Evolutionary conservation across 1,140 invertebrate species (phyloP).

Genomic region (Acromyrmex heyeri): DNA sequence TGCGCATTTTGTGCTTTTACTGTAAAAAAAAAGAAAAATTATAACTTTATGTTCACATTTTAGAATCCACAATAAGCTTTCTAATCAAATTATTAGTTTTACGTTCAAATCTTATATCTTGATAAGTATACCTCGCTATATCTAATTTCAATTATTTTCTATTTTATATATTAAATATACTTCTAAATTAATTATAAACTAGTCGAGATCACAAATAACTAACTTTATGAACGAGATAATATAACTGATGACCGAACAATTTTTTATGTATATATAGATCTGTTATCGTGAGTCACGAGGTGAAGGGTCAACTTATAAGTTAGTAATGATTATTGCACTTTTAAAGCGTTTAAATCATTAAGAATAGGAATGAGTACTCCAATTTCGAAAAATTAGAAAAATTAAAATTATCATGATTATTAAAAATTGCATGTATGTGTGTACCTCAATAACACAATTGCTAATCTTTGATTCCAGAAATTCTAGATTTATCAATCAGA

Average conservation of each 20-base stretch:
- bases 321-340: not conserved
- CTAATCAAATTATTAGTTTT: not conserved
- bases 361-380: not conserved
- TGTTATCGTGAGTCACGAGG: not conserved
- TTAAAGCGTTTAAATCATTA: constrained; percentile 4
- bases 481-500: too few species aligned
- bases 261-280: not conserved
- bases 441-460: not conserved
- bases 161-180: not conserved
- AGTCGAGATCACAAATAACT: not conserved
- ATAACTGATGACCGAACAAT: not conserved
- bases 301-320: constrained; percentile 10
- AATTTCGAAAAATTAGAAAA: not conserved
- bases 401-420: constrained; percentile 4
- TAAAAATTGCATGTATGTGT: too few species aligned
- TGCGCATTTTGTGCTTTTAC: constrained; percentile 91
- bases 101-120: not conserved
- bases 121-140: not conserved
- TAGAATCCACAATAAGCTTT: not conserved
- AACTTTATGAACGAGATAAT: not conserved
- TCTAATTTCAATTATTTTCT: not conserved
- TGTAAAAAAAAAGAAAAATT: not conserved
- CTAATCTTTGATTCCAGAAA: not conserved
- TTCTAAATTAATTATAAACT: not conserved
- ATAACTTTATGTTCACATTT: not conserved